Base-by-base conservation (phyloP, 2,888 invertebrate genomes). In the Argynnis bischoffii region DNA sequence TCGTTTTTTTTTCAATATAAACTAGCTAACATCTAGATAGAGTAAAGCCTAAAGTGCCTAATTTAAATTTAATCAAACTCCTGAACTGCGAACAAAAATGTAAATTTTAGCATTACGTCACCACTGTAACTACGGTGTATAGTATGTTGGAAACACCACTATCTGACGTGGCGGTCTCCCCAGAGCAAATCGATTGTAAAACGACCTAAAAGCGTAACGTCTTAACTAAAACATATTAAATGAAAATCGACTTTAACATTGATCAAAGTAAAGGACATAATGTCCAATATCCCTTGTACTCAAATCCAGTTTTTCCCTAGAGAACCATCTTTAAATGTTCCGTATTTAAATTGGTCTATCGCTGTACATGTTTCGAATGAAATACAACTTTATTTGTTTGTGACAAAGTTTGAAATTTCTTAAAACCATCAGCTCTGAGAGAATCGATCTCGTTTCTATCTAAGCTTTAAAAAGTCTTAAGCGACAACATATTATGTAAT, bases 241-340 rank as follows among this genome's bases (percentile, higher is more conserved):
- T 77, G 8, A 89, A 77, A 78, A 64, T 77, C 67, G 72, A 64
- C 80, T 67, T 48, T 75, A 79, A 67, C 0, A 2, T 18, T 5
- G 8, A 47, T 57, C 31, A 63, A 46, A 51, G 21, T 14, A 18
- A 11, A 1, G 2, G 1, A 0, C 26, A 68, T 75, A 81, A 71
- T 55, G 75, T 16, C 50, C 65, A 83, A 76, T 84, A 81, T 80
- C 72, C 83, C 77, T 55, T 86, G 75, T 69, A 70, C 55, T 46
- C 64, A 56, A 72, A 74, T 74, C 77, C 78, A 80, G 85, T 79
- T 90, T 90, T 92, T 92, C 92, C 92, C 91, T 86, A 86, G 90
- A 92, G 92, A 90, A 88, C 92, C 91, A 92, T 92, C 92, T 92
- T 89, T 83, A 81, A 81, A 79, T 81, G 89, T 84, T 88, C 89